Base-by-base conservation (phyloP, 2,888 invertebrate species). In the Sarcophaga caerulescens region DNA sequence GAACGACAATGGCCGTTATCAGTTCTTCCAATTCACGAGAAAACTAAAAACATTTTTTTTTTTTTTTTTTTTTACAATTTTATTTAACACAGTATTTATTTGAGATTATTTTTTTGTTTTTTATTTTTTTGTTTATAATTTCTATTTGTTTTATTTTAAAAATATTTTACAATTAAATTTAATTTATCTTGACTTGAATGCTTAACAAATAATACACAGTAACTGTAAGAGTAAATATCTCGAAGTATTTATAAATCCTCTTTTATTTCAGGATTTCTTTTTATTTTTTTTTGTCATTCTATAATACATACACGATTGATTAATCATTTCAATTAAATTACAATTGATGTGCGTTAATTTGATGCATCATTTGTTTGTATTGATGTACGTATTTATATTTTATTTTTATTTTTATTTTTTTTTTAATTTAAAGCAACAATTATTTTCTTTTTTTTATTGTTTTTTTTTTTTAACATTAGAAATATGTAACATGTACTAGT, bases 11-110 rank as follows among this genome's bases (percentile, higher is more conserved):
- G 25, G 0, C 25, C 25, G 4, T 25, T 4, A 25, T 25, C 25
- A 25, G 25, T 25, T 4, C 25, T 25, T 25, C 25, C 25, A 25
- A 25, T 25, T 25, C 25, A 25, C 5, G 35, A 35, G 35, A 35
- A 35, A 35, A 35, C 3, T 35, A 35, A 35, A 35, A 35, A 8
- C 6, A 35, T 35, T 35, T 35, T 2, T 1, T 35, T 35, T 52
- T 14, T 1, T 52, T 52, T 52, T 17, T 52, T 52, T 52, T 57
- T 63, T 62, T 14, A 21, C 44, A 74, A 71, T 70, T 85, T 82
- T 80, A 81, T 84, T 84, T 81, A 86, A 86, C 81, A 75, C 84
- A 84, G 45, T 81, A 73, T 79, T 14, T 66, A 84, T 86, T 35
- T 78, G 74, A 78, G 65, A 74, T 81, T 74, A 69, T 69, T 75